Percentiles rank a stretch among this genome's conserved stretches.
Evolutionary conservation across 2,888 invertebrate genomes (phyloP).

Genomic region (Emesis castigata): DNA sequence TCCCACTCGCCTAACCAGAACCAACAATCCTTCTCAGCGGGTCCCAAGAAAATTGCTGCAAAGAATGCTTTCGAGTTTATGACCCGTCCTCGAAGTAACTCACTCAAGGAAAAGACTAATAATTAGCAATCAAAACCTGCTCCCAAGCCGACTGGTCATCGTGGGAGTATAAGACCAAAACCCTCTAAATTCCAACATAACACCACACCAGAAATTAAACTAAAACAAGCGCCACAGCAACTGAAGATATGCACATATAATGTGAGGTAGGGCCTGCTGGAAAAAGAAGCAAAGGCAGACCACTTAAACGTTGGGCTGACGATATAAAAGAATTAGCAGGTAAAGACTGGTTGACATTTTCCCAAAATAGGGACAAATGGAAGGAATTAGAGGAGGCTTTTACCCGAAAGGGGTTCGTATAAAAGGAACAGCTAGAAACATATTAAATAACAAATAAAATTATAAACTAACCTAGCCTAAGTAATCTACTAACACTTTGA

Average conservation of each 20-base stretch:
- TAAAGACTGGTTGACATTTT: too few species aligned
- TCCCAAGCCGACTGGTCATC: constrained; percentile 44
- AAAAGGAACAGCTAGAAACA: too few species aligned
- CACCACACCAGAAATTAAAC: neutral
- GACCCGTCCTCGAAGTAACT: constrained; percentile 29
- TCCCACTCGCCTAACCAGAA: neutral
- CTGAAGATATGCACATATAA: constrained; percentile 12
- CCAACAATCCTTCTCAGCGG: constrained; percentile 10
- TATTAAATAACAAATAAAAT: neutral
- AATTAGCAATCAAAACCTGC: constrained; percentile 24
- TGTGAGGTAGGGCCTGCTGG: too few species aligned
- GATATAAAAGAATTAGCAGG: too few species aligned
- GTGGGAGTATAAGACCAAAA: constrained; percentile 24
- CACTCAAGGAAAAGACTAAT: constrained; percentile 28
- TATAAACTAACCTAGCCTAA: neutral
- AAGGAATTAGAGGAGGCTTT: too few species aligned
- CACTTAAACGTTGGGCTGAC: too few species aligned
- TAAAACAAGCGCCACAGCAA: constrained; percentile 9
- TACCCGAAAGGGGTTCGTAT: too few species aligned
- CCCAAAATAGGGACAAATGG: too few species aligned
- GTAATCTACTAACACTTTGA: too few species aligned
- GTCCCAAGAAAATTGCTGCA: constrained; percentile 37
- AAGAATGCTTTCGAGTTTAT: constrained; percentile 35
- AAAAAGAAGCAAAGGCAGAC: too few species aligned
- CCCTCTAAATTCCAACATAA: constrained; percentile 12